Evolutionary conservation across 2,113 vertebrate species (phyloP), one percentile per base, ranked within the genome.

Genomic region (Eleginops maclovinus): DNA sequence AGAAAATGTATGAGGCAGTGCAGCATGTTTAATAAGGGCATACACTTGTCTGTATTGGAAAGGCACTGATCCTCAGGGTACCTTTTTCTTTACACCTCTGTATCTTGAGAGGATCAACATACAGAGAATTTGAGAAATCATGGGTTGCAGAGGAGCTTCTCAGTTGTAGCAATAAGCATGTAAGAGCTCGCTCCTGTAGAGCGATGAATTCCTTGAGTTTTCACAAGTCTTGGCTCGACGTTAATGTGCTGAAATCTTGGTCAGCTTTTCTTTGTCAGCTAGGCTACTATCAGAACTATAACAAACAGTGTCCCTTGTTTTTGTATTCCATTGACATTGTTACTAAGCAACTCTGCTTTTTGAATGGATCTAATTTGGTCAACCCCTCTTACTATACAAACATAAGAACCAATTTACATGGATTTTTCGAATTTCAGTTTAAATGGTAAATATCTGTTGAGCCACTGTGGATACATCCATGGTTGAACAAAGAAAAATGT

Each of bases 91-190:
- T 36, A 47, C 49, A 60, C 44, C n/a, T 72, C 19, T 67, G 44
- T 44, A 53, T 55, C 21, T 60, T 6, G 19, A 54, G 15, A 13
- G 11, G 58, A 56, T 59, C 22, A 66, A 44, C 63, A 66, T 79
- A 4, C 78, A 31, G 24, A 46, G n/a, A 16, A 19, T 56, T 59
- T 60, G 51, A 22, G 36, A 44, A 70, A 46, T 31, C 4, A 12
- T 31, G 24, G n/a, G 11, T 62, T 67, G 9, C 64, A 77, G 51
- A 60, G 22, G 41, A 65, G 49, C 28, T 74, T 64, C 72, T 65
- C 36, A 26, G 71, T n/a, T n/a, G n/a, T 31, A 84, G 26, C 13
- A 2, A 4, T 63, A 65, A 79, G 83, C 92, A 85, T 44, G 92
- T 88, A 59, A 36, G 53, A 70, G 43, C 92, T 64, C 81, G 94